Base-by-base conservation (phyloP, 92 coral and sea anemone species). In the Ricordea florida region DNA sequence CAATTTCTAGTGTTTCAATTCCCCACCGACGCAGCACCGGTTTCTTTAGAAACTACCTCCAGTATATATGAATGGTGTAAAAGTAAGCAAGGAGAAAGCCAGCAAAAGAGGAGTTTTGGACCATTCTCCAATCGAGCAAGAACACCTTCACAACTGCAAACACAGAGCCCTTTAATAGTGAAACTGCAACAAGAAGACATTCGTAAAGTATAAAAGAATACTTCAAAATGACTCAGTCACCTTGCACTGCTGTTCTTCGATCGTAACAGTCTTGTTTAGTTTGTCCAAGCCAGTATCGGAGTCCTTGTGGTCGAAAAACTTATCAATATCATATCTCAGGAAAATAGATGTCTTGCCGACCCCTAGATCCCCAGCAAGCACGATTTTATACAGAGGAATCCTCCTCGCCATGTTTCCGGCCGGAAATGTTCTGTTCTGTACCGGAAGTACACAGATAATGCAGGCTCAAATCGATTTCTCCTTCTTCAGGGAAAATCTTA, bases 301-400 rank as follows among this genome's bases (percentile, higher is more conserved):
- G 1, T 71, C 90, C 38, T 78, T 85, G 57, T 46, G 66, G 11
- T 85, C 86, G 32, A 66, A 58, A 57, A 94, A 94, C 41, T 51
- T 57, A 46, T 83, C 79, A 40, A 67, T 83, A 42, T 94, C 85
- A 35, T 88, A 94, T 20, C 98, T 75, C 40, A 63, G 81, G 30
- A 92, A 94, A 23, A 94, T 75, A 2, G 97, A 87, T 8, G 98
- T 88, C 56, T 94, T 94, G 11, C 98, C 98, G 2, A 92, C 91
- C 33, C 96, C 98, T 10, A 84, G 65, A 17, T 94, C 97, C 4
- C 98, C 98, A 44, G 80, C 88, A 15, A 94, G 82, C 16, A 94
- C 91, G 21, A 91, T 74, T 82, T 94, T 94, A 51, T 88, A 94
- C 20, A 90, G 69, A 24, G 93, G 94, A 30, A 62, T 59, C 57